Evolutionary conservation across 2,888 invertebrate species (phyloP), one percentile per base, ranked within the genome.

Genomic region (Lomographa bimaculata): DNA sequence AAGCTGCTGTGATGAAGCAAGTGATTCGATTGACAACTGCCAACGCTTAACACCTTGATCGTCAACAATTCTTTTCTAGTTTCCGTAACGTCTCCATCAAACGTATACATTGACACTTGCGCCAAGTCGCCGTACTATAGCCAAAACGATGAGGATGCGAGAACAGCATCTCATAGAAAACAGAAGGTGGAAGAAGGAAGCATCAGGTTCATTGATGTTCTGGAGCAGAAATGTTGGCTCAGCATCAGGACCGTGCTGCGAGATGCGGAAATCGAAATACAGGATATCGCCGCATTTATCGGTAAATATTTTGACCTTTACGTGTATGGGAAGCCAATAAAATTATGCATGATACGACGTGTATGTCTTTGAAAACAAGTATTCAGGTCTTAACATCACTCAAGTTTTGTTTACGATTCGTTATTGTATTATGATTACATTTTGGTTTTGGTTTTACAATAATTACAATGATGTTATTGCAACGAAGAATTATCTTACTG

Each of bases 21-120:
- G 34, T 14, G 14, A 16, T 23, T 25, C 7, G 5, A 25, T 23
- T 17, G 9, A 24, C 6, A 11, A 26, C 23, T 21, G 27, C 26
- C 12, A 37, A 45, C 35, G 28, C 34, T 32, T 27, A 26, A 57
- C 57, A 71, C 64, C 74, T 76, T 66, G 71, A 67, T 64, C 58
- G 51, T 42, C 38, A 23, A 34, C 34, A 53, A 52, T 51, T 60
- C 46, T 61, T 43, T 78, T 79, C 9, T 79, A 79, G 92, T 92
- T 45, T 90, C 79, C 55, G 83, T 92, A 57, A 84, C 91, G 7
- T 92, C 91, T 10, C 81, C 91, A 23, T 90, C 91, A 36, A 87
- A 71, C 56, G 86, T 92, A 35, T 91, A 91, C 65, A 74, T 92
- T 56, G 72, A 72, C 23, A 89, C 90, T 33, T 81, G 75, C 46